Percentiles rank a stretch among this genome's conserved stretches.
Conservation (phyloP, 2,113 vertebrate species). For the Xenopus tropicalis region UCB_Xtro_10.0 CM004448.2:47642001-47642500, state of each 20-base stretch:
- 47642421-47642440: no score
- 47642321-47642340: no score
- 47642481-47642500: no score
- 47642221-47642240: conserved; percentile 90
- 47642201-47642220: conserved; percentile 96
- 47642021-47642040: neutral
- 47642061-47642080: conserved; percentile 81
- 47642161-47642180: conserved; percentile 96
- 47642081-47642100: conserved; percentile 96
- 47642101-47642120: conserved; percentile 98
- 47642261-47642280: conserved; percentile 97
- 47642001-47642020: neutral
- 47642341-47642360: no score
- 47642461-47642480: no score
- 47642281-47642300: conserved; percentile 26
- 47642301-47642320: conserved; percentile 17
- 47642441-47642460: no score
- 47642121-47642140: conserved; percentile 94
- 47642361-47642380: no score
- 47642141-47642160: conserved; percentile 93
- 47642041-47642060: no score
- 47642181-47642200: conserved; percentile 96
- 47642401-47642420: no score
- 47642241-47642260: conserved; percentile 97
- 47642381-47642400: no score